Conservation (phyloP, 2,797 vertebrate species). For the Prionace glauca region DNA sequence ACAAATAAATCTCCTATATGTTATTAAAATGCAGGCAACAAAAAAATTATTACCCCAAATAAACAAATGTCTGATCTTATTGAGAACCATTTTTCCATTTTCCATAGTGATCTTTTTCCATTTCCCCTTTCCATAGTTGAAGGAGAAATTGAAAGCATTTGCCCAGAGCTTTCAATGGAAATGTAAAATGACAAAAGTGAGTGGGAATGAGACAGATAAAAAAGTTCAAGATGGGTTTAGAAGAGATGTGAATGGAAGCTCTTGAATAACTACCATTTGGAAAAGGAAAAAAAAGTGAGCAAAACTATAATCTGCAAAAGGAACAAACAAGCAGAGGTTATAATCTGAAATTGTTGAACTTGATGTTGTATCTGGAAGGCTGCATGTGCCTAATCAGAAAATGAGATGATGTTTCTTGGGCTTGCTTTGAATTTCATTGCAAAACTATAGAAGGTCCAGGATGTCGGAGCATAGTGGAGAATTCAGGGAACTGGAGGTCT, state of each 20-base stretch:
- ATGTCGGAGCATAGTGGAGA: background rate
- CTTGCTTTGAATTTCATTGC: background rate
- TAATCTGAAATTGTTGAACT: background rate
- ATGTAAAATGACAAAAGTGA: background rate
- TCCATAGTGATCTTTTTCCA: background rate
- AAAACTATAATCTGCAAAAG: no score
- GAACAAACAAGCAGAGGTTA: background rate
- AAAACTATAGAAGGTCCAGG: background rate
- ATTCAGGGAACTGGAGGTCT: background rate
- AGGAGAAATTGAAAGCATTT: background rate
- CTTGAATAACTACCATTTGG: background rate
- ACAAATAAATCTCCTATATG: no score
- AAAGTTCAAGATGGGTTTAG: background rate
- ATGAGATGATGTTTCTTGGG: background rate
- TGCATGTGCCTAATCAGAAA: background rate
- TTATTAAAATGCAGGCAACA: background rate
- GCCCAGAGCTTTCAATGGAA: background rate
- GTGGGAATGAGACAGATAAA: background rate
- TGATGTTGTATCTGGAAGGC: background rate
- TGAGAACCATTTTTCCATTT: background rate
- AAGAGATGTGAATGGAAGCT: background rate
- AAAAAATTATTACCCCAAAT: background rate
- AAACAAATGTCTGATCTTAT: background rate
- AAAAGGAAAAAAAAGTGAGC: background rate
- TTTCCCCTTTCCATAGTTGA: background rate